Conservation (phyloP, 2,113 vertebrate species). For the Mola mola region DNA sequence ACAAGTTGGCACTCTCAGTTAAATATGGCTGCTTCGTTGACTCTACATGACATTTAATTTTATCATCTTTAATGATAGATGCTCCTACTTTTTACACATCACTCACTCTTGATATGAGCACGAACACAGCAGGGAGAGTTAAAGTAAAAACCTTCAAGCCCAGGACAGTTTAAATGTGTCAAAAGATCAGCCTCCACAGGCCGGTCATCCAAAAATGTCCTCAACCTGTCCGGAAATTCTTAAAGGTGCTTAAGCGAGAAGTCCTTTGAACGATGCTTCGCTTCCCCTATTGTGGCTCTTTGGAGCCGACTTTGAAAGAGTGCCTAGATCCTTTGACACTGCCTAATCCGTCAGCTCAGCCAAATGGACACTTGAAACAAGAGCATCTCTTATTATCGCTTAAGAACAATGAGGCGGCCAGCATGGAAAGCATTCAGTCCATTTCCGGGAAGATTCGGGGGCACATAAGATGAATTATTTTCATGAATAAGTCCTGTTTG, state of each 20-base stretch:
- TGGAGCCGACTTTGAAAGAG: slow-evolving; percentile 58
- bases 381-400: slow-evolving; percentile 44
- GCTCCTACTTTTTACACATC: background rate
- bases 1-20: too few species aligned
- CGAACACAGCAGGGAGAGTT: too few species aligned
- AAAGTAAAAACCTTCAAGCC: too few species aligned
- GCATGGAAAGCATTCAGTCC: slow-evolving; percentile 14
- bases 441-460: slow-evolving; percentile 7
- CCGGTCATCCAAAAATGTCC: slow-evolving; percentile 52
- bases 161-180: slow-evolving; percentile 23
- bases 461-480: slow-evolving; percentile 16
- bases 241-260: slow-evolving; percentile 65
- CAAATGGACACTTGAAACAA: slow-evolving; percentile 53
- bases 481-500: background rate
- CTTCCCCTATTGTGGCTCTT: slow-evolving; percentile 61
- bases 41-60: background rate
- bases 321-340: slow-evolving; percentile 59
- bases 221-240: slow-evolving; percentile 68
- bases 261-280: slow-evolving; percentile 67
- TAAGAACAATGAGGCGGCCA: slow-evolving; percentile 30
- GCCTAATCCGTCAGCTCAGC: slow-evolving; percentile 60
- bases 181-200: slow-evolving; percentile 36
- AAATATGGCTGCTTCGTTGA: too few species aligned
- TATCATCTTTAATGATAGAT: slow-evolving; percentile 5
- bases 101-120: too few species aligned